These are phyloP conservation scores for Orussus abietinus DNA, from an alignment of 1,140 invertebrate species.

Conservation along the genomic window DNA sequence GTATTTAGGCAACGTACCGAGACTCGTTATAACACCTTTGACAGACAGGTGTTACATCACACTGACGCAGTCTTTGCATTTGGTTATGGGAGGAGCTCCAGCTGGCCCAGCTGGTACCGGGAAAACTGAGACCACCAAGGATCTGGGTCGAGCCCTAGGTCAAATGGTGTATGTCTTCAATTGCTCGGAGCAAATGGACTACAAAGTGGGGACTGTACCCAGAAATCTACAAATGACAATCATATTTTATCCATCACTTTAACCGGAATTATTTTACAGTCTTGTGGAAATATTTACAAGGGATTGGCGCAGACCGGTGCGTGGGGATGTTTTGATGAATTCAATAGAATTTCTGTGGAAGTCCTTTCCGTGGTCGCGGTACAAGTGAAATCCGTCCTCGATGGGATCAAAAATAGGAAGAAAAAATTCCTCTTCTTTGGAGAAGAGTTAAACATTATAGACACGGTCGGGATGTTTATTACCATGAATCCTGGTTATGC, in stretches of 20 bases:
- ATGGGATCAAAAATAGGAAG: conserved; percentile 80
- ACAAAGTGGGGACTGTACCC: conserved; percentile 56
- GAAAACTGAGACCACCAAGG: conserved; percentile 93
- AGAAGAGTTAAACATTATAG: conserved; percentile 70
- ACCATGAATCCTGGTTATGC: conserved; percentile 95
- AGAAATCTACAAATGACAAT: neutral
- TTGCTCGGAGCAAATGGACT: conserved; percentile 96
- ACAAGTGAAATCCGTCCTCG: conserved; percentile 76
- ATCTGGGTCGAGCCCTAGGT: conserved; percentile 83
- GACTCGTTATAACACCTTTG: conserved; percentile 80
- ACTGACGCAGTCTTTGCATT: conserved; percentile 81
- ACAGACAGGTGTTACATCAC: conserved; percentile 90
- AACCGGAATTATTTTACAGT: conserved; percentile 46
- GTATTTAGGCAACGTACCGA: conserved; percentile 78
- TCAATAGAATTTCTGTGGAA: conserved; percentile 90
- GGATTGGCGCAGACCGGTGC: conserved; percentile 88
- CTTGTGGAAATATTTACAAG: conserved; percentile 89
- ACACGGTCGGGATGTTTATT: conserved; percentile 86
- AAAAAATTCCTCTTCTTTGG: conserved; percentile 80
- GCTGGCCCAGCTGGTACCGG: conserved; percentile 85
- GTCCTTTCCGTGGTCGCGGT: conserved; percentile 91
- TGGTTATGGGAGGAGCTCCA: conserved; percentile 89
- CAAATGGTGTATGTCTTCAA: conserved; percentile 96
- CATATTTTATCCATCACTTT: neutral
- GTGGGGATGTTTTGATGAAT: conserved; percentile 95